Conservation (phyloP, 2,113 vertebrate genomes). For the Thunnus maccoyii region DNA sequence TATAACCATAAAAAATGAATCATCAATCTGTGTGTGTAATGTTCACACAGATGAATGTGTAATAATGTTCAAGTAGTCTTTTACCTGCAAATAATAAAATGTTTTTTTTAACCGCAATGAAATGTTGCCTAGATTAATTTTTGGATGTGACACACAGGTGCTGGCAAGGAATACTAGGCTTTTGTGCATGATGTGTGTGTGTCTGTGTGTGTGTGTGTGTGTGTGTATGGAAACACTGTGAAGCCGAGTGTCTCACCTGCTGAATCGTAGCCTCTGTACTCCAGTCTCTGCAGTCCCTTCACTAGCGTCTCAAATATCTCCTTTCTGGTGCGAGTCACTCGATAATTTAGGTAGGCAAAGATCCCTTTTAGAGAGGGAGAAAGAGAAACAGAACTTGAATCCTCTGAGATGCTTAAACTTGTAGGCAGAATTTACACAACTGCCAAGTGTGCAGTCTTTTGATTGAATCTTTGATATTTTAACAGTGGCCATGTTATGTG, state of each 20-base stretch:
- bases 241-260: conserved; percentile 87
- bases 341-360: conserved; percentile 98
- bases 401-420: conserved; percentile 7
- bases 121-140: background rate
- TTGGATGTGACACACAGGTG: conserved; percentile 19
- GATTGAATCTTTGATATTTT: no score
- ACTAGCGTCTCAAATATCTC: conserved; percentile 95
- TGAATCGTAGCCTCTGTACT: conserved; percentile 98
- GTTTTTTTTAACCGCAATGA: background rate
- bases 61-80: no score
- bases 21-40: no score
- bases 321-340: conserved; percentile 92
- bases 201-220: conserved; percentile 31
- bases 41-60: no score
- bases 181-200: conserved; percentile 22
- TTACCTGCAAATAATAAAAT: no score
- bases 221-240: conserved; percentile 32
- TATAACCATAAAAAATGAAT: no score
- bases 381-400: conserved; percentile 24
- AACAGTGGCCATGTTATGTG: background rate
- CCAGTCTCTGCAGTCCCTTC: conserved; percentile 94
- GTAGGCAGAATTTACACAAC: background rate
- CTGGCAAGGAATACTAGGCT: conserved; percentile 27
- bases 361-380: conserved; percentile 86
- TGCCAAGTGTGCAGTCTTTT: background rate